A percentile compares a stretch with the other conserved stretches of the same genome.
phyloP scores from a whole-genome alignment of 2,888 invertebrate species.

The Eupithecia exiguata region DNA sequence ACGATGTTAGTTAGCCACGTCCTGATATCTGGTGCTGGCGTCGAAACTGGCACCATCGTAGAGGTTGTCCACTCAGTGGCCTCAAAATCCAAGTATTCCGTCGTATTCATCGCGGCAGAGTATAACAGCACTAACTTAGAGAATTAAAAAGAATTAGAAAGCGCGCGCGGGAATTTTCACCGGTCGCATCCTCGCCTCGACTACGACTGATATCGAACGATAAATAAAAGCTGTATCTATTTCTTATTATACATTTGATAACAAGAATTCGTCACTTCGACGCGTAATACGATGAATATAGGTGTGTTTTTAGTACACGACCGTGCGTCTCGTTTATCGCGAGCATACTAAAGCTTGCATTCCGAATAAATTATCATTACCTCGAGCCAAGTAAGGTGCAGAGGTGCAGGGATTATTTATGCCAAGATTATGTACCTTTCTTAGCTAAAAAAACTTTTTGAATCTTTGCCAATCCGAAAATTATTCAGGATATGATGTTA shows the following conservation, averaged over 20 bases:
- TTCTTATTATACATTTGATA: slow-evolving; percentile 56
- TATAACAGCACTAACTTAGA: slow-evolving; percentile 38
- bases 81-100: slow-evolving; percentile 51
- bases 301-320: slow-evolving; percentile 53
- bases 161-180: slow-evolving; percentile 47
- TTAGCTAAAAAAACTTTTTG: slow-evolving; percentile 31
- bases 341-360: slow-evolving; percentile 26
- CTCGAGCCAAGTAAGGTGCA: slow-evolving; percentile 12
- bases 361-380: slow-evolving; percentile 14
- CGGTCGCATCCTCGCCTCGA: slow-evolving; percentile 54
- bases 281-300: slow-evolving; percentile 31
- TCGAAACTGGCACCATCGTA: slow-evolving; percentile 50
- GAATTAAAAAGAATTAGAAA: slow-evolving; percentile 41
- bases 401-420: slow-evolving; percentile 13
- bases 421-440: slow-evolving; percentile 16
- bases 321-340: slow-evolving; percentile 57
- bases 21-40: slow-evolving; percentile 60
- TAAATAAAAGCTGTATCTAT: slow-evolving; percentile 61
- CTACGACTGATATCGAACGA: slow-evolving; percentile 49
- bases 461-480: slow-evolving; percentile 31
- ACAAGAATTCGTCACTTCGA: slow-evolving; percentile 27
- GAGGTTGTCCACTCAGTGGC: slow-evolving; percentile 42
- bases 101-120: slow-evolving; percentile 58
- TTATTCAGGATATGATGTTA: slow-evolving; percentile 18
- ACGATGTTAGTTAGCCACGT: slow-evolving; percentile 68